Conservation (phyloP, 2,797 vertebrate species). For the Ptychadena robeensis region DNA sequence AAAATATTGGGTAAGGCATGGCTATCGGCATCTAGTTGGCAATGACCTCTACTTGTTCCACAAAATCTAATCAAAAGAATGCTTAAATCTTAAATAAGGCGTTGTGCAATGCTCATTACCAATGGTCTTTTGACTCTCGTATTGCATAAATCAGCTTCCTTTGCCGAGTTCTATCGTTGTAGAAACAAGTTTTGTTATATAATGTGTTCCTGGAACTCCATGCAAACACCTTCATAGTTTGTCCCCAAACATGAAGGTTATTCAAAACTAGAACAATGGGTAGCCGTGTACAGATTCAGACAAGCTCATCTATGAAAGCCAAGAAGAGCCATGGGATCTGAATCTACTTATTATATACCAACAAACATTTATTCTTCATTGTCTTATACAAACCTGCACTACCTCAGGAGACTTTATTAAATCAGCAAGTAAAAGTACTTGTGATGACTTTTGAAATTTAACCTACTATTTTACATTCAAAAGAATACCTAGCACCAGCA, state of each 20-base stretch:
- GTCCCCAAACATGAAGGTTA: conserved; percentile 27
- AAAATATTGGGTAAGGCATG: too few species aligned
- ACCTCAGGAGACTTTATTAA: conserved; percentile 37
- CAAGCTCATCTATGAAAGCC: conserved; percentile 31
- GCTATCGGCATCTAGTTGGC: too few species aligned
- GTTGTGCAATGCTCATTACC: too few species aligned
- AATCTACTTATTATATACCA: conserved; percentile 42
- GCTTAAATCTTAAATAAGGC: too few species aligned
- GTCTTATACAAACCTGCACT: conserved; percentile 31
- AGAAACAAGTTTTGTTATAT: not conserved
- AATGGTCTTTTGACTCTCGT: not conserved
- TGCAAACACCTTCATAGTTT: conserved; percentile 24
- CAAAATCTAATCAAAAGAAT: too few species aligned
- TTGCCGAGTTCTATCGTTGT: conserved; percentile 2
- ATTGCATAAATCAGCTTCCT: not conserved
- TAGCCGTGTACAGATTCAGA: conserved; percentile 5
- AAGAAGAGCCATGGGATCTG: conserved; percentile 47
- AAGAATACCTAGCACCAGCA: conserved; percentile 30
- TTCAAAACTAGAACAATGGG: conserved; percentile 53
- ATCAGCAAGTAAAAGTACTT: conserved; percentile 45
- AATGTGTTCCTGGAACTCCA: conserved; percentile 11
- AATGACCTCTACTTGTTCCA: too few species aligned
- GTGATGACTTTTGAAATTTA: conserved; percentile 47
- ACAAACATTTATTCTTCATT: conserved; percentile 55
- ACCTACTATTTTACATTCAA: conserved; percentile 17